Percentiles rank a stretch among this genome's conserved stretches.
Evolutionary conservation across 2,888 invertebrate species (phyloP).

Genomic region (Tromatobia lineatoria): DNA sequence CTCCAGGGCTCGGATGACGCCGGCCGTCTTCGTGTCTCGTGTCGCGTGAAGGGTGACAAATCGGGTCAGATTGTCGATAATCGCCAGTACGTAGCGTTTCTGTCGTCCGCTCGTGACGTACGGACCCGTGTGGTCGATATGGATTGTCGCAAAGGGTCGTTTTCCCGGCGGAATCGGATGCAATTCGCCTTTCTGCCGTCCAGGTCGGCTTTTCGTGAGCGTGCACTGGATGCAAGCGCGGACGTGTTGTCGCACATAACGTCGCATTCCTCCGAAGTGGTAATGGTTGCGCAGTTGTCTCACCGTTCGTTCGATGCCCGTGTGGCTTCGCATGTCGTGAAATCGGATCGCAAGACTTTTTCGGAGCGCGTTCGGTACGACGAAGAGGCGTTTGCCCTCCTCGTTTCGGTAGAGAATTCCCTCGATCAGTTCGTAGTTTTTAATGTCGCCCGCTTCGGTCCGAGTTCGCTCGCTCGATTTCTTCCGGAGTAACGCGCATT

Average conservation of each 20-base stretch:
- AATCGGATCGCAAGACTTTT: slow-evolving; percentile 60
- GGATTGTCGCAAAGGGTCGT: slow-evolving; percentile 71
- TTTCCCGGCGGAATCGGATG: slow-evolving; percentile 73
- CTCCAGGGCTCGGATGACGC: slow-evolving; percentile 13
- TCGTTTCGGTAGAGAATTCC: slow-evolving; percentile 51
- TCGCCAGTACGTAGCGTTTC: slow-evolving; percentile 69
- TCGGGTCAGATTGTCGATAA: slow-evolving; percentile 72
- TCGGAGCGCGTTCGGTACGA: slow-evolving; percentile 45
- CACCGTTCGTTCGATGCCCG: slow-evolving; percentile 66
- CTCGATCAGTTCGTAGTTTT: slow-evolving; percentile 37
- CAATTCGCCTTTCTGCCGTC: slow-evolving; percentile 68
- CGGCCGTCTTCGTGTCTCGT: no score
- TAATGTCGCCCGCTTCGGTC: background rate
- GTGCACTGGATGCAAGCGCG: slow-evolving; percentile 72
- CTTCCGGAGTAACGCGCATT: slow-evolving; percentile 13
- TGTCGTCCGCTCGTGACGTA: slow-evolving; percentile 59
- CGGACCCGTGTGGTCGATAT: slow-evolving; percentile 72
- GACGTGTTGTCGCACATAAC: slow-evolving; percentile 70
- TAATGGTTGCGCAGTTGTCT: slow-evolving; percentile 62
- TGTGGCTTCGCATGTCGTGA: slow-evolving; percentile 71
- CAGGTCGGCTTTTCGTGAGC: slow-evolving; percentile 64
- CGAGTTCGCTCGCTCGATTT: background rate
- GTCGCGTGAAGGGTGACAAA: slow-evolving; percentile 8
- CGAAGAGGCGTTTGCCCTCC: slow-evolving; percentile 34
- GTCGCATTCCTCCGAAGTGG: slow-evolving; percentile 68